Conservation (phyloP, 2,797 vertebrate genomes). For the Nyctalus aviator region DNA sequence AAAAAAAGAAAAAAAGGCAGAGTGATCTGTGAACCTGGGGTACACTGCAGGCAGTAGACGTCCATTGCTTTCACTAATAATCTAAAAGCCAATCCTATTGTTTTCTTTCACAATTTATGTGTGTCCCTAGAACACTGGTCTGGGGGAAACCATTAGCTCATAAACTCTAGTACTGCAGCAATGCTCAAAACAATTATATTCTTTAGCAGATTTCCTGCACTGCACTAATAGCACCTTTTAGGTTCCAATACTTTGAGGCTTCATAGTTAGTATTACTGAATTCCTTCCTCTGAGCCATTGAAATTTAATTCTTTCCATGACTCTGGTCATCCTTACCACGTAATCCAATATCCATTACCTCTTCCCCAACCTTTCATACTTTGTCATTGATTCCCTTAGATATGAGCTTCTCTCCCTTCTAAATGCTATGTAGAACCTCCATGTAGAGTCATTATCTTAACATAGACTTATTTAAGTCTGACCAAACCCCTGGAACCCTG, state of each 20-base stretch:
- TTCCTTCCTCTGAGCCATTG: neutral
- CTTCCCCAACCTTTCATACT: neutral
- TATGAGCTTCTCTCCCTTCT: neutral
- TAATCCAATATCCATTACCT: neutral
- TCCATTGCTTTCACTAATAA: neutral
- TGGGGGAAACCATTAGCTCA: neutral
- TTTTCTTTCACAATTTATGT: neutral
- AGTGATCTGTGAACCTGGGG: neutral
- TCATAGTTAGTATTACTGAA: neutral
- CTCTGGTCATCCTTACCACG: neutral
- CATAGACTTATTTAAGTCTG: neutral
- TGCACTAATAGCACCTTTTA: neutral
- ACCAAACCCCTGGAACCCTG: neutral
- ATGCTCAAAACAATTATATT: neutral
- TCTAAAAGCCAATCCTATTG: neutral
- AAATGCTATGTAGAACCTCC: neutral
- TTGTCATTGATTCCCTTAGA: neutral
- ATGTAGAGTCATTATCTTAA: neutral
- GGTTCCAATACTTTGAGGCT: neutral
- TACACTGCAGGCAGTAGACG: neutral
- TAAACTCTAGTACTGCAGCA: neutral
- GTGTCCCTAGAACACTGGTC: neutral
- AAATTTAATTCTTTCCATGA: neutral
- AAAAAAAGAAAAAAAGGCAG: neutral
- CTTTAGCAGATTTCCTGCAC: neutral